These are phyloP conservation scores for Melanerpes formicivorus DNA, from an alignment of 2,113 vertebrate species.

Conservation along the genomic window DNA sequence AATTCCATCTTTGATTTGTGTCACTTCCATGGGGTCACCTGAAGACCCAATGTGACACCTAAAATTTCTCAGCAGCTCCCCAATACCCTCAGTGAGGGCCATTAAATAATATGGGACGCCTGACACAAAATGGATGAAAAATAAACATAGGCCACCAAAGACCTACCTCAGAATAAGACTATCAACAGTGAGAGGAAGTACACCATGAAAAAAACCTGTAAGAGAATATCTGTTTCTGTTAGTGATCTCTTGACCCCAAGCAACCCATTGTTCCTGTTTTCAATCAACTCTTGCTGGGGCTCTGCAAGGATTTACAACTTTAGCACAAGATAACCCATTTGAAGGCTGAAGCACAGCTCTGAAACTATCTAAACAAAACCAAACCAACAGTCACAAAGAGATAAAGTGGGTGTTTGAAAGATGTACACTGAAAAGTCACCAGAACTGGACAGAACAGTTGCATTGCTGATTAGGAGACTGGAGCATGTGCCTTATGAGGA, in stretches of 20 bases:
- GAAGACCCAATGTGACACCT: not conserved
- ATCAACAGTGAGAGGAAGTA: not conserved
- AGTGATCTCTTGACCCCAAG: not conserved
- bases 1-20: not conserved
- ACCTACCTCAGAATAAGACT: not conserved
- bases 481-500: too few relatives aligned
- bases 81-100: not conserved
- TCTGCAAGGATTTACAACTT: slow-evolving; percentile 21
- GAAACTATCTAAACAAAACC: not conserved
- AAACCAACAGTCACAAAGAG: not conserved
- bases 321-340: not conserved
- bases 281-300: not conserved
- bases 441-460: not conserved
- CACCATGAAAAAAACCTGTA: too few relatives aligned
- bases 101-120: not conserved
- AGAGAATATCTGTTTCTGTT: not conserved
- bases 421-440: not conserved
- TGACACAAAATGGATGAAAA: not conserved
- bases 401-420: not conserved
- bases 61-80: not conserved
- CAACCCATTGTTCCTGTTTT: not conserved
- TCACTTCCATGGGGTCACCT: not conserved
- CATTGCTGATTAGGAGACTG: too few relatives aligned
- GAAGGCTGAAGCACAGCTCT: not conserved
- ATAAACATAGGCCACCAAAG: not conserved